phyloP scores from a whole-genome alignment of 2,888 invertebrate species.

The Phragmatobia fuliginosa region DNA sequence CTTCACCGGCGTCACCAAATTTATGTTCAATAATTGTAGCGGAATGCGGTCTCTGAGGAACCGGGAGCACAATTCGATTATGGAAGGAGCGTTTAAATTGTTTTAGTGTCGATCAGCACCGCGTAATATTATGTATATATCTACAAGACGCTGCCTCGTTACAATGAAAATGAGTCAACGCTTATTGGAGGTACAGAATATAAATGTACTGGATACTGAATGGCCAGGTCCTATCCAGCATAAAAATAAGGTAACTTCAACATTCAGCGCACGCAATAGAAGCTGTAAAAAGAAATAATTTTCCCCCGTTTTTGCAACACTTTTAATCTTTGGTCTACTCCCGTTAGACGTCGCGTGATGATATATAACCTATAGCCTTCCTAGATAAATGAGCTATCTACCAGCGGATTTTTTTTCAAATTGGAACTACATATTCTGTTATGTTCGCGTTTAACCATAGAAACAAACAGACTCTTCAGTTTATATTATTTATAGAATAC shows the following conservation, averaged over 20 bases:
- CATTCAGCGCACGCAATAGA: too few species aligned
- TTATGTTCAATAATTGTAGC: constrained; percentile 76
- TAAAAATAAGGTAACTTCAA: not conserved
- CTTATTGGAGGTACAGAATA: not conserved
- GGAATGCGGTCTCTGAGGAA: constrained; percentile 65
- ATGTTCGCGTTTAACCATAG: too few species aligned
- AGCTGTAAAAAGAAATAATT: too few species aligned
- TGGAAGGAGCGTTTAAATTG: constrained; percentile 75
- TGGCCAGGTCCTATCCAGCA: not conserved
- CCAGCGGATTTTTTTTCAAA: too few species aligned
- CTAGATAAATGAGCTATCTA: too few species aligned
- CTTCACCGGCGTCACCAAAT: constrained; percentile 63
- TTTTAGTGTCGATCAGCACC: constrained; percentile 73
- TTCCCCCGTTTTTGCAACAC: too few species aligned
- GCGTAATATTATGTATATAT: constrained; percentile 26
- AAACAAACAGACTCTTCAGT: too few species aligned
- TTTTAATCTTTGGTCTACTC: too few species aligned
- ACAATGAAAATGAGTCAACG: constrained; percentile 22
- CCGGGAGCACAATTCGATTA: constrained; percentile 73
- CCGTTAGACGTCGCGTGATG: too few species aligned
- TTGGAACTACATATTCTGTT: too few species aligned
- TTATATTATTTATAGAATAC: too few species aligned
- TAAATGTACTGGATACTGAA: not conserved
- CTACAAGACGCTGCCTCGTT: constrained; percentile 33
- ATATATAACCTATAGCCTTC: too few species aligned